Conservation (phyloP, 2,797 vertebrate species). For the Trachurus trachurus region DNA sequence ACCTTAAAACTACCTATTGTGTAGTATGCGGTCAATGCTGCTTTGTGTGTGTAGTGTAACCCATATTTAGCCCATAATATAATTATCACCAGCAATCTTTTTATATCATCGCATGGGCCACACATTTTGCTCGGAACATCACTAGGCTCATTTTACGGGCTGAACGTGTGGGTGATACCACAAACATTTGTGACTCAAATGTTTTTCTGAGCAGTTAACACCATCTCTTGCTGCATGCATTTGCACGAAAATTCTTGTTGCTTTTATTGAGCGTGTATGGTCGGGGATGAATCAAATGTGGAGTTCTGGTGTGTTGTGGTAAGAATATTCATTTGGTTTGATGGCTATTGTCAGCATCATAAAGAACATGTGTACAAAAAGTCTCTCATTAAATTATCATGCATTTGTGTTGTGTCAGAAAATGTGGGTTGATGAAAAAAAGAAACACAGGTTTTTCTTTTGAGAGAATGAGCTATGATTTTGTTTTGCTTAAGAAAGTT, state of each 20-base stretch:
- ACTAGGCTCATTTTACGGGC: slow-evolving; percentile 7
- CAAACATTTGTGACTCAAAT: slow-evolving; percentile 38
- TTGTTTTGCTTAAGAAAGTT: background rate
- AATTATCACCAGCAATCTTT: background rate
- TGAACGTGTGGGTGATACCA: slow-evolving; percentile 2
- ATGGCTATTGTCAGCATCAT: background rate
- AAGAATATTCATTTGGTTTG: background rate
- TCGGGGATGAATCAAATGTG: background rate
- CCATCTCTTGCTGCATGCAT: background rate
- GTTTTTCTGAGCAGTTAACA: slow-evolving; percentile 25
- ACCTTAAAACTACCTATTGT: no score
- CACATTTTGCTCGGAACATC: slow-evolving; percentile 8
- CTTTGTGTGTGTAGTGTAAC: no score
- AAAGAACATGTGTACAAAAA: background rate
- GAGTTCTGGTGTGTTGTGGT: background rate
- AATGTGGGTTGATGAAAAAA: background rate
- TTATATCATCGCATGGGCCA: slow-evolving; percentile 3
- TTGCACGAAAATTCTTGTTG: background rate
- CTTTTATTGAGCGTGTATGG: background rate
- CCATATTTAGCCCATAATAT: slow-evolving; percentile 5
- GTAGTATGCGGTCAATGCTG: no score
- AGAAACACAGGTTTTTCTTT: background rate
- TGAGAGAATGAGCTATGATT: background rate
- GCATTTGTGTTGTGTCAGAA: background rate
- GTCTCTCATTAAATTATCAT: background rate